A percentile compares a stretch with the other conserved stretches of the same genome.
phyloP scores from a whole-genome alignment of 2,888 invertebrate species.

The Acholoe squamosa region DNA sequence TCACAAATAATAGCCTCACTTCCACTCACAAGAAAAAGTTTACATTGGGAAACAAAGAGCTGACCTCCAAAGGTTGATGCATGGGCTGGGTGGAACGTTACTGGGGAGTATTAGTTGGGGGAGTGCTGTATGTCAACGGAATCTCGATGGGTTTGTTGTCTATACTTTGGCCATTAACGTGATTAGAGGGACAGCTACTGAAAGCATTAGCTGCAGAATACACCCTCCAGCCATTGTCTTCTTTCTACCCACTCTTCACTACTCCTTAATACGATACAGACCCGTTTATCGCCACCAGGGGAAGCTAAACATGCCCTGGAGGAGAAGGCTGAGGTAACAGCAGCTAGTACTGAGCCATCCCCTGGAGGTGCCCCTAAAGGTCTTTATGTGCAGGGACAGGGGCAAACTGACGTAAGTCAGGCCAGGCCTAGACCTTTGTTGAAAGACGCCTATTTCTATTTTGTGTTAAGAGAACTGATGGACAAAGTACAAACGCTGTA shows the following conservation, averaged over 20 bases:
- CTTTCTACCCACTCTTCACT: neutral
- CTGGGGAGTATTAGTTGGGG: neutral
- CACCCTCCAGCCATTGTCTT: constrained; percentile 25
- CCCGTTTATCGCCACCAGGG: neutral
- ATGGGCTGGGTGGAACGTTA: neutral
- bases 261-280: neutral
- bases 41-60: neutral
- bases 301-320: neutral
- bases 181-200: neutral
- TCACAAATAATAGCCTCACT: neutral
- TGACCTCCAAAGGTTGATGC: neutral
- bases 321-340: too few relatives aligned
- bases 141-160: too few relatives aligned
- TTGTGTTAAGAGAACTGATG: neutral
- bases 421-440: neutral
- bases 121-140: too few relatives aligned
- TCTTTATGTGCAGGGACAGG: neutral
- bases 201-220: neutral
- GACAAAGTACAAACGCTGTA: neutral
- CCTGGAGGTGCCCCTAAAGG: neutral
- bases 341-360: too few relatives aligned
- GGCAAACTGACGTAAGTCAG: neutral
- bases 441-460: neutral
- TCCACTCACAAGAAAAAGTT: neutral
- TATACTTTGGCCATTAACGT: neutral